These are phyloP conservation scores for Anolis sagrei DNA, from an alignment of 2,113 vertebrate genomes.

Conservation along the genomic window DNA sequence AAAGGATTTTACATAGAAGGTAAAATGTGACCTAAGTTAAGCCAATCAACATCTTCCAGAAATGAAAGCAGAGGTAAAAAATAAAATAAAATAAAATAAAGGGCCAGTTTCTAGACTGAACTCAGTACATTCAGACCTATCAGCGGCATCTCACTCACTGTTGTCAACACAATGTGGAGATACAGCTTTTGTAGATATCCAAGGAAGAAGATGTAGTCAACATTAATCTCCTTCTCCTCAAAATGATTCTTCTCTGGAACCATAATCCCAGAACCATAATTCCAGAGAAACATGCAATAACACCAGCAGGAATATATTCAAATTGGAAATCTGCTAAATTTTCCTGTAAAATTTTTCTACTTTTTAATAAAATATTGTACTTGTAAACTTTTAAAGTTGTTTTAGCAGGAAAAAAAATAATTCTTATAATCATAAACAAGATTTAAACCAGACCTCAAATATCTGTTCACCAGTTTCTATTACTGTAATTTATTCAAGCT, in stretches of 20 bases:
- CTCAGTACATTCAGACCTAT: not conserved
- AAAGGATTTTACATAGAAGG: rapidly evolving
- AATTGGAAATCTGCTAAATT: too few species aligned
- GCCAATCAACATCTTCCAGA: not conserved
- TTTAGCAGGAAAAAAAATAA: too few species aligned
- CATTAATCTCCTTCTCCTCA: not conserved
- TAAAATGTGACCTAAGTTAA: not conserved
- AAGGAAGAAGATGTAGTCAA: not conserved
- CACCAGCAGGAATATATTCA: not conserved
- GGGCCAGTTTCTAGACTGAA: not conserved
- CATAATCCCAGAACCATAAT: not conserved
- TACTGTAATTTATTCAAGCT: too few species aligned
- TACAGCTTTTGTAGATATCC: not conserved
- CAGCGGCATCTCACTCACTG: not conserved
- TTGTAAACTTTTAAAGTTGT: too few species aligned
- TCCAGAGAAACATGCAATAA: not conserved
- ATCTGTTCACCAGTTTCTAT: too few species aligned
- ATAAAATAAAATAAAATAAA: too few species aligned
- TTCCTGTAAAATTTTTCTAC: too few species aligned
- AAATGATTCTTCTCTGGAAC: not conserved
- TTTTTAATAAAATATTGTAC: too few species aligned
- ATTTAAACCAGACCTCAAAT: too few species aligned
- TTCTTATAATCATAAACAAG: too few species aligned
- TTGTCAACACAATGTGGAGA: not conserved
- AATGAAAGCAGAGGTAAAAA: not conserved